Evolutionary conservation across 2,888 invertebrate genomes (phyloP).

Genomic region (Hymenopus coronatus): DNA sequence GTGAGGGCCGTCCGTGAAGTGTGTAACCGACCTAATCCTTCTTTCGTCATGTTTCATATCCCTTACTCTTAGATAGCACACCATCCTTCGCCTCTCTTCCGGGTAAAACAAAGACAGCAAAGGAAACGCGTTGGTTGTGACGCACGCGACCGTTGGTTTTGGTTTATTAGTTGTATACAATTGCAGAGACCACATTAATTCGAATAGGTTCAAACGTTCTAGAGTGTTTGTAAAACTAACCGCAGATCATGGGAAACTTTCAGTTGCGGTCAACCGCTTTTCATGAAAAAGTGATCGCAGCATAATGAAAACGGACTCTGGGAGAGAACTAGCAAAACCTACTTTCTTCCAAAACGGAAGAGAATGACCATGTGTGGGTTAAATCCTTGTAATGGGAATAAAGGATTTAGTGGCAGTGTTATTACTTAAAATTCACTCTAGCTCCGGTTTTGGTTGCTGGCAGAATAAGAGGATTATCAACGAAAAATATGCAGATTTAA

Average conservation of each 20-base stretch:
- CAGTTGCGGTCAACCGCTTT: background rate
- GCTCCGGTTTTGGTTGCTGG: no score
- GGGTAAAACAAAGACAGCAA: background rate
- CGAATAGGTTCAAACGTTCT: background rate
- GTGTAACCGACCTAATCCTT: no score
- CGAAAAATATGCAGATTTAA: no score
- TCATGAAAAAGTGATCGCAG: background rate
- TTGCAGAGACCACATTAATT: background rate
- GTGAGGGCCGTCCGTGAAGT: no score
- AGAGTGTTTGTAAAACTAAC: background rate
- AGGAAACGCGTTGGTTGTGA: background rate
- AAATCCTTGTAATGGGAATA: no score
- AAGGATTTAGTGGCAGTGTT: no score
- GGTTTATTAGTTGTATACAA: background rate
- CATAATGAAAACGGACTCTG: background rate
- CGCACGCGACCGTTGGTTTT: background rate
- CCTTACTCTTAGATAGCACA: no score
- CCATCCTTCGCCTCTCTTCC: background rate
- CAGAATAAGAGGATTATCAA: no score
- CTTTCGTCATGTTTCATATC: no score
- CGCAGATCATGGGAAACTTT: background rate
- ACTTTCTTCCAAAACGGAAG: background rate
- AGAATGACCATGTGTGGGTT: background rate
- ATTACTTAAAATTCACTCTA: no score
- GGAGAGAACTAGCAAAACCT: background rate